Percentiles rank a stretch among this genome's conserved stretches.
These are phyloP conservation scores for Drosophila atroscutellata DNA, from an alignment of 2,888 invertebrate species.

Conservation along the genomic window DNA sequence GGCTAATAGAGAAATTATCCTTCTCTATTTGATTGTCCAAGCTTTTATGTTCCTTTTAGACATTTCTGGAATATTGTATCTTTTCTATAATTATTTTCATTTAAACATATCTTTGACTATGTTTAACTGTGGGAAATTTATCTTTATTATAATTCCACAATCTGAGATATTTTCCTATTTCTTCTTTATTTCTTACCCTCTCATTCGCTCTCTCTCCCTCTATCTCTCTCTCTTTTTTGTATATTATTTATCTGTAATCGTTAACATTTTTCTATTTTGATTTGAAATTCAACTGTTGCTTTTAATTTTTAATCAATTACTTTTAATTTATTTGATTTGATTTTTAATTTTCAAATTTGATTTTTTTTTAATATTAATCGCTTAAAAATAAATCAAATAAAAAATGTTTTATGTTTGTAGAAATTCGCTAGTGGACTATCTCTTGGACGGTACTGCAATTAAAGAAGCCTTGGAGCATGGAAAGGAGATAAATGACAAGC, in stretches of 20 bases:
- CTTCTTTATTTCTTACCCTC: neutral
- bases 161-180: neutral
- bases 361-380: neutral
- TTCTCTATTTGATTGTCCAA: neutral
- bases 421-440: constrained; percentile 89
- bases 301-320: neutral
- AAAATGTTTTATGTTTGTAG: constrained; percentile 82
- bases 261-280: neutral
- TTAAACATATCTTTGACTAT: neutral
- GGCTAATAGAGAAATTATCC: neutral
- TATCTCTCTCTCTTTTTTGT: neutral
- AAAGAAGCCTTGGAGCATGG: constrained; percentile 90
- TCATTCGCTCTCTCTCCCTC: neutral
- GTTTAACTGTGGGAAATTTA: neutral
- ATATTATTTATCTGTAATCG: neutral
- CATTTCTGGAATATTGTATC: accelerated
- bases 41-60: neutral
- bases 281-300: neutral
- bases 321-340: neutral
- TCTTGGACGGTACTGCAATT: constrained; percentile 90
- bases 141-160: neutral
- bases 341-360: neutral
- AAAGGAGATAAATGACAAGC: constrained; percentile 84
- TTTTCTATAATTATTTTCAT: neutral
- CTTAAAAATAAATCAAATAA: neutral